Percentiles rank a stretch among this genome's conserved stretches.
phyloP scores from a whole-genome alignment of 2,797 vertebrate species.

The Bryconaethiops microstoma region DNA sequence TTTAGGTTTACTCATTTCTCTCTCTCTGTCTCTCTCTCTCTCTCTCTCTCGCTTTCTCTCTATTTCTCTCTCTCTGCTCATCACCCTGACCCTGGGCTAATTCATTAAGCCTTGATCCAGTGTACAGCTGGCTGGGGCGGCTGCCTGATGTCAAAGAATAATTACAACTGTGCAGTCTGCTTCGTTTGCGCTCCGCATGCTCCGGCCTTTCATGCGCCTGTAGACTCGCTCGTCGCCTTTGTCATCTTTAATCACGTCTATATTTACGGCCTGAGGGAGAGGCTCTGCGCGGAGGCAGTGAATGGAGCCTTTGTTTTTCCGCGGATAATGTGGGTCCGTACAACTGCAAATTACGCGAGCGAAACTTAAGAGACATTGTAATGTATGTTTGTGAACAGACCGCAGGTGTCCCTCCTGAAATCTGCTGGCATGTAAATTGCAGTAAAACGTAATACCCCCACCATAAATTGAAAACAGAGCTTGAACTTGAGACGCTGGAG shows the following conservation, averaged over 20 bases:
- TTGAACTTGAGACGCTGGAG: neutral
- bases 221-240: slow-evolving; percentile 27
- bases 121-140: slow-evolving; percentile 45
- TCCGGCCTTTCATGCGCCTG: slow-evolving; percentile 16
- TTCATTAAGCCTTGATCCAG: slow-evolving; percentile 59
- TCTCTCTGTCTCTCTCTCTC: neutral
- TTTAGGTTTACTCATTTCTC: slow-evolving; percentile 48
- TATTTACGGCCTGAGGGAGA: slow-evolving; percentile 48
- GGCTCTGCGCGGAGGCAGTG: slow-evolving; percentile 18
- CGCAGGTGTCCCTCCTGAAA: slow-evolving; percentile 31
- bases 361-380: slow-evolving; percentile 8
- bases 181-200: neutral
- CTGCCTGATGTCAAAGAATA: slow-evolving; percentile 51
- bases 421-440: slow-evolving; percentile 24
- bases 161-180: slow-evolving; percentile 43
- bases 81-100: slow-evolving; percentile 36
- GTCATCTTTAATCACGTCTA: slow-evolving; percentile 51
- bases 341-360: slow-evolving; percentile 26
- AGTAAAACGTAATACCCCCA: slow-evolving; percentile 5
- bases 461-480: slow-evolving; percentile 15
- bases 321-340: slow-evolving; percentile 27
- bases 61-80: neutral
- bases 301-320: slow-evolving; percentile 45
- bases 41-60: slow-evolving; percentile 1
- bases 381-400: slow-evolving; percentile 33